phyloP scores from a whole-genome alignment of 2,888 invertebrate genomes.

The Drosophila prolongata region DNA sequence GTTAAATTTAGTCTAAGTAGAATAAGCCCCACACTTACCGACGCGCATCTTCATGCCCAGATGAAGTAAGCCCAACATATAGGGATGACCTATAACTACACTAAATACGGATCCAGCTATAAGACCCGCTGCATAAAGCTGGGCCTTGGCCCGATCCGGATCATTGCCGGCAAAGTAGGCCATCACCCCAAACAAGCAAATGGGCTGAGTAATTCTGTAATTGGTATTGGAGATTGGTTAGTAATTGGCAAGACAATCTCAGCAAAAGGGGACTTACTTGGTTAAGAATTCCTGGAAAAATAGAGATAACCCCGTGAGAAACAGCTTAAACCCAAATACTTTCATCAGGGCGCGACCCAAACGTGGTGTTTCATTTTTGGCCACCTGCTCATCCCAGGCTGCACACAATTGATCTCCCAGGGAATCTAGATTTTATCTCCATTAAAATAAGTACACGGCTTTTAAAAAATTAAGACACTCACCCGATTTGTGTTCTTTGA shows the following conservation, averaged over 20 bases:
- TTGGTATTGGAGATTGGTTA: neutral
- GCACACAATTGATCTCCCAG: conserved; percentile 87
- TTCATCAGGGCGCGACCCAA: conserved; percentile 83
- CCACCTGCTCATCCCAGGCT: conserved; percentile 87
- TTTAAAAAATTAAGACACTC: conserved; percentile 23
- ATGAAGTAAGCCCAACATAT: conserved; percentile 90
- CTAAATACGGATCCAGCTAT: conserved; percentile 90
- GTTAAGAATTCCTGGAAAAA: conserved; percentile 87
- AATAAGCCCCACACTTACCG: conserved; percentile 62
- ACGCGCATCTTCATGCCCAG: conserved; percentile 89
- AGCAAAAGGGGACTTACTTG: conserved; percentile 67
- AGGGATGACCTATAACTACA: conserved; percentile 92
- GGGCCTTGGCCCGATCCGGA: conserved; percentile 86
- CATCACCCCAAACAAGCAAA: conserved; percentile 87
- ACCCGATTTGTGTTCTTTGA: conserved; percentile 88
- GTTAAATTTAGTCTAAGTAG: no score
- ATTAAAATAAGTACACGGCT: neutral
- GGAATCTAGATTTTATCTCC: conserved; percentile 56
- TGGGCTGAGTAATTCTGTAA: conserved; percentile 87
- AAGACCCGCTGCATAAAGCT: conserved; percentile 90
- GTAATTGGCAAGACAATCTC: no score
- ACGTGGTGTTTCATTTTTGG: conserved; percentile 83
- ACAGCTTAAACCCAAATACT: conserved; percentile 87
- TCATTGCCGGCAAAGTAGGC: conserved; percentile 85
- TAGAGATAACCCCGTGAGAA: conserved; percentile 86